Base-by-base conservation (phyloP, 2,113 vertebrate genomes). In the Tupaia tana region DNA sequence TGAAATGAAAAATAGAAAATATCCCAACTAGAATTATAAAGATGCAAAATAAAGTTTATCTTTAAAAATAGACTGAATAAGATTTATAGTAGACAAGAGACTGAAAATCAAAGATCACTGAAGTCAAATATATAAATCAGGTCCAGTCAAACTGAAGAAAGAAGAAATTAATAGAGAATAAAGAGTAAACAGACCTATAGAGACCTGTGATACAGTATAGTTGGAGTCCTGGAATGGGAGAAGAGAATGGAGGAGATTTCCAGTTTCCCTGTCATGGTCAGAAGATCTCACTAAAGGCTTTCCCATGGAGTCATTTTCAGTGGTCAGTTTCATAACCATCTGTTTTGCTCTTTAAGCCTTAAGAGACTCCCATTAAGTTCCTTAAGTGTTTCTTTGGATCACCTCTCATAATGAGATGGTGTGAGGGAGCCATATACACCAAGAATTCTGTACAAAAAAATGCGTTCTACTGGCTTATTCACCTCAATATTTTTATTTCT, bases 1-100 rank as follows among this genome's bases (percentile, higher is more conserved):
- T 66, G 70, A 95, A 24, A 52, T 88, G 24, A 82, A 59, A 78
- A 88, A 71, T 69, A 83, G 43, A 66, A 89, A 83, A 89, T 29
- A 66, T 24, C 11, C 81, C 52, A 79, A 71, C 19, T 79, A 52
- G 58, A 85, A 79, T 78, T 73, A 84, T 43, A 73, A 66, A 92
- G 66, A 73, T 27, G 66, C 71, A 59, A 73, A 78, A n/a, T 43
- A 66, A 7, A 91, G 24, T 71, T 92, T 31, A 64, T 71, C 63
- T 64, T 64, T 84, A 11, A 73, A 73, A 31, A 58, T 69, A 11
- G 25, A 54, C 54, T 83, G 25, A 18, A 25, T 29, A 24, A 18
- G 27, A 85, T 43, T 20, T 3, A 85, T 8, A 31, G 2, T 43
- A 79, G 61, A 59, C 31, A 66, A 80, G 54, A 66, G 22, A 34